phyloP scores from a whole-genome alignment of 2,113 vertebrate genomes.

The Trematocara macrostoma region DNA sequence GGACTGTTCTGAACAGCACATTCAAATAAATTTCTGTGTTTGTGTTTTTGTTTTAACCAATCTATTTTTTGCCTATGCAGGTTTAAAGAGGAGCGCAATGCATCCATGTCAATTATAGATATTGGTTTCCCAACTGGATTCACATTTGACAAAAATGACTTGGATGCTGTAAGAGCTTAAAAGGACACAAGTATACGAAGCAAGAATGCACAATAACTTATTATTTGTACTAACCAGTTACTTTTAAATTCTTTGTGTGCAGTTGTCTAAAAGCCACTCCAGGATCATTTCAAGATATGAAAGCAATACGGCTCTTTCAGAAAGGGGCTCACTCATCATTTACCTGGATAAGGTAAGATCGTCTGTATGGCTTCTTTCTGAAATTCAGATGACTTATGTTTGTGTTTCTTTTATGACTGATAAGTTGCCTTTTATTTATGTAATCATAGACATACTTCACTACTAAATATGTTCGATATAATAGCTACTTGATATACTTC shows the following conservation, averaged over 20 bases:
- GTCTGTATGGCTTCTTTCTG: neutral
- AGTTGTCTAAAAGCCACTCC: slow-evolving; percentile 66
- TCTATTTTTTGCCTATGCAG: neutral
- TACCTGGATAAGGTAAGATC: slow-evolving; percentile 77
- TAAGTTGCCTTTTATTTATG: neutral
- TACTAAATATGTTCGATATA: neutral
- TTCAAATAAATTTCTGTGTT: neutral
- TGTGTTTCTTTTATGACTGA: neutral
- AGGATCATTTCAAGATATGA: slow-evolving; percentile 75
- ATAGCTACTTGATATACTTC: neutral
- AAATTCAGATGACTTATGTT: neutral
- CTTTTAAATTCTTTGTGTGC: neutral
- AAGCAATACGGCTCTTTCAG: slow-evolving; percentile 44
- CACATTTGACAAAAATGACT: slow-evolving; percentile 49
- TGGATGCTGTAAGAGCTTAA: slow-evolving; percentile 41
- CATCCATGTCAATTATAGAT: slow-evolving; percentile 68
- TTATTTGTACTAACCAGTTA: neutral
- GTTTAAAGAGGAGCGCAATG: slow-evolving; percentile 3
- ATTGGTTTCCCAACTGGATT: slow-evolving; percentile 69
- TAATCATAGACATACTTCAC: neutral
- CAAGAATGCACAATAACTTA: neutral
- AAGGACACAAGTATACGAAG: neutral
- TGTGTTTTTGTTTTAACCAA: neutral
- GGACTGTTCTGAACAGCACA: neutral
- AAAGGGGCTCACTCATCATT: slow-evolving; percentile 75